Conservation (phyloP, 2,113 vertebrate genomes). For the Xiphophorus couchianus region DNA sequence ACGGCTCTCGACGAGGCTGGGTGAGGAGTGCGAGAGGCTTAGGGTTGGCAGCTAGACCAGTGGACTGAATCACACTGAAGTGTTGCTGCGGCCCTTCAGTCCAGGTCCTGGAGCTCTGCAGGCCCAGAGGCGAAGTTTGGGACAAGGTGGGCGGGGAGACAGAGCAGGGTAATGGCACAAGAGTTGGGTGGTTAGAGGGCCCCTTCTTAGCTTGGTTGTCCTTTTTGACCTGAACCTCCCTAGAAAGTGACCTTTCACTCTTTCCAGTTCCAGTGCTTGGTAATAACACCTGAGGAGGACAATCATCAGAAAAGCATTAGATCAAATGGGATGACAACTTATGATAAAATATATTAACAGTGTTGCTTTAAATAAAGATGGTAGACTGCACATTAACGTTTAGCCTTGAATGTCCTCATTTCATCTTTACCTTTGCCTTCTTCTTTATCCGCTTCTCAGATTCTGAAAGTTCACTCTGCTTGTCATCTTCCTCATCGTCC, state of each 20-base stretch:
- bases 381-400: not conserved
- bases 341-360: constrained; percentile 33
- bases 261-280: constrained; percentile 82
- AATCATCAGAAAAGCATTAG: constrained; percentile 12
- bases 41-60: constrained; percentile 89
- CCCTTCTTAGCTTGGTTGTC: constrained; percentile 85
- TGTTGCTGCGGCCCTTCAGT: constrained; percentile 91
- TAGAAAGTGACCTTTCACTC: constrained; percentile 81
- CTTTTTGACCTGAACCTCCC: constrained; percentile 85
- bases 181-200: constrained; percentile 85
- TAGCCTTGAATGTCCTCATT: not conserved
- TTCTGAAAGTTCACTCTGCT: constrained; percentile 90
- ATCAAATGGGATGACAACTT: constrained; percentile 15
- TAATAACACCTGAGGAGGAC: constrained; percentile 82
- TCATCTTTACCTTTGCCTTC: constrained; percentile 86
- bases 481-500: constrained; percentile 90
- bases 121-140: constrained; percentile 88
- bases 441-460: constrained; percentile 88
- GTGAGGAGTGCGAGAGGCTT: constrained; percentile 91
- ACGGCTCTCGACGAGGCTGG: constrained; percentile 88
- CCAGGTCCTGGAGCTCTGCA: constrained; percentile 90
- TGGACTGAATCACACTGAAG: constrained; percentile 98
- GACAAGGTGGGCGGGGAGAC: constrained; percentile 86
- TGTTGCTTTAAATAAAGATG: constrained; percentile 16
- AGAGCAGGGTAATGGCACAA: constrained; percentile 86